Conservation (phyloP, 2,888 invertebrate genomes). For the Priapulus caudatus region DNA sequence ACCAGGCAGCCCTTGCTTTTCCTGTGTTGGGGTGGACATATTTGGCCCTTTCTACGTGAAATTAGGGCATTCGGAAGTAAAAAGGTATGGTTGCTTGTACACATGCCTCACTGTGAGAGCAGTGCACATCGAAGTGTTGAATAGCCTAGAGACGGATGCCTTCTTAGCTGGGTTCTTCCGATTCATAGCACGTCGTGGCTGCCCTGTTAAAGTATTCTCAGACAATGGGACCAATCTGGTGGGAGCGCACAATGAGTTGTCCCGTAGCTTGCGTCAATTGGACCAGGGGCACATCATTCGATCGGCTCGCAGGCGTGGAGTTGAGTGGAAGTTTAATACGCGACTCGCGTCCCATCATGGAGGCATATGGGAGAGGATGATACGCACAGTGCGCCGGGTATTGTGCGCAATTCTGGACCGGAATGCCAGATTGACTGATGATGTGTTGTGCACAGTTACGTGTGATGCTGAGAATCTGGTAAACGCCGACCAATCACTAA, state of each 20-base stretch:
- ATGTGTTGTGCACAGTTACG: slow-evolving; percentile 17
- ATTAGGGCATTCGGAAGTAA: too few relatives aligned
- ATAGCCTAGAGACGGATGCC: too few relatives aligned
- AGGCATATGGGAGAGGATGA: slow-evolving; percentile 21
- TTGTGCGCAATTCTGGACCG: slow-evolving; percentile 11
- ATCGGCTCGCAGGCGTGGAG: not conserved
- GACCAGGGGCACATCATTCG: slow-evolving; percentile 10
- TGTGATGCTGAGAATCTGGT: slow-evolving; percentile 15
- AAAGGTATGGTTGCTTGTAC: too few relatives aligned
- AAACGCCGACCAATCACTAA: slow-evolving; percentile 16
- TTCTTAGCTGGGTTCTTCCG: too few relatives aligned
- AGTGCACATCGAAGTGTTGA: too few relatives aligned
- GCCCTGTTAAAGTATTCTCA: slow-evolving; percentile 12
- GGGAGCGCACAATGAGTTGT: slow-evolving; percentile 16
- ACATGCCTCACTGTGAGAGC: too few relatives aligned
- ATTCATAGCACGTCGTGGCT: slow-evolving; percentile 12
- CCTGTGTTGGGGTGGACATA: too few relatives aligned
- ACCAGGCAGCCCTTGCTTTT: too few relatives aligned
- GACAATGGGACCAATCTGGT: slow-evolving; percentile 21
- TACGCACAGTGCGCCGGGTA: slow-evolving; percentile 16
- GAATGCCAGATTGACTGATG: slow-evolving; percentile 14
- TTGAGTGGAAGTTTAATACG: slow-evolving; percentile 19
- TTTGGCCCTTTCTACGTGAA: too few relatives aligned
- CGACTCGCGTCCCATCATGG: slow-evolving; percentile 20
- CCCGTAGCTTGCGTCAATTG: slow-evolving; percentile 10